Evolutionary conservation across 2,888 invertebrate species (phyloP).

Genomic region (Sympetrum striolatum): DNA sequence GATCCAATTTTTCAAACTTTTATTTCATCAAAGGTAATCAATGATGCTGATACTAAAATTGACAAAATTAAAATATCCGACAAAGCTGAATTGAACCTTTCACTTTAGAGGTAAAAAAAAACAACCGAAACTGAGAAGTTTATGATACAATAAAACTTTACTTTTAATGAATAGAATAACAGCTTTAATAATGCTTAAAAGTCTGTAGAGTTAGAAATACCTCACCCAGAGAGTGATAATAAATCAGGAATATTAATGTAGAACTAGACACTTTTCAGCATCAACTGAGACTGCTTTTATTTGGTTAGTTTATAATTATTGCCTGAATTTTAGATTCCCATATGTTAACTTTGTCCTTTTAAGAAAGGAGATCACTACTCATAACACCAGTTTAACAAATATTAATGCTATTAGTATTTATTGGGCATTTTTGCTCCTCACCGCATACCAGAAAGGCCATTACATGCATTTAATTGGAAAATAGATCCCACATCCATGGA

Average conservation of each 20-base stretch:
- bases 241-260: neutral
- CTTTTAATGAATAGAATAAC: neutral
- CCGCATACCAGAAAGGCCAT: conserved; percentile 20
- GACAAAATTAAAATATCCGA: too few species aligned
- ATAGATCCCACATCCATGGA: conserved; percentile 24
- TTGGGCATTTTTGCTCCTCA: neutral
- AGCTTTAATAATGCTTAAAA: too few species aligned
- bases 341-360: neutral
- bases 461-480: conserved; percentile 45
- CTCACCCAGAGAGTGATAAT: neutral
- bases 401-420: neutral
- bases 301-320: conserved; percentile 7
- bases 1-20: too few species aligned
- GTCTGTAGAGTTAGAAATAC: neutral
- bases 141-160: neutral
- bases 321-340: neutral
- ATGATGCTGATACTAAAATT: too few species aligned
- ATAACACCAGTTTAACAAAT: neutral
- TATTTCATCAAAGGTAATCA: too few species aligned
- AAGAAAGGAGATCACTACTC: neutral
- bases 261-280: neutral
- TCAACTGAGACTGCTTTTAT: neutral
- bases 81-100: too few species aligned
- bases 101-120: too few species aligned
- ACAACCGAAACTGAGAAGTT: too few species aligned